These are phyloP conservation scores for Lucilia sericata DNA, from an alignment of 1,140 invertebrate species.

Conservation along the genomic window DNA sequence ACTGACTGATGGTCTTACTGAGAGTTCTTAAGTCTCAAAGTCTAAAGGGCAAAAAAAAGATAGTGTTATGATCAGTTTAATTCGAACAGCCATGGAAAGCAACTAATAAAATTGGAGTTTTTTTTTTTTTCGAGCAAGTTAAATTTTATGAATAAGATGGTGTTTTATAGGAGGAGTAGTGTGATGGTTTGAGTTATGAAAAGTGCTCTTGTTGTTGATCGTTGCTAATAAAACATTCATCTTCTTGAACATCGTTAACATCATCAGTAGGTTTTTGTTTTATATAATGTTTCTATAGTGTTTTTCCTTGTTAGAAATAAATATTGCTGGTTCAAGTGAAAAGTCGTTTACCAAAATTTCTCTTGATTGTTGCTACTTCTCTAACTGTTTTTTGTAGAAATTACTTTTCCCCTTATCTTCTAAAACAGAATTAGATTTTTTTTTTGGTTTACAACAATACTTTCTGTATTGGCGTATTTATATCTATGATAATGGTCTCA, in stretches of 20 bases:
- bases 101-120: not conserved
- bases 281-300: not conserved
- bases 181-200: not conserved
- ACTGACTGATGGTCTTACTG: too few species aligned
- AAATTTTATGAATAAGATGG: slow-evolving; percentile 1
- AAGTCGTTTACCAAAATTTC: too few species aligned
- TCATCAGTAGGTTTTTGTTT: too few species aligned
- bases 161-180: not conserved
- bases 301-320: too few species aligned
- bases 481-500: not conserved
- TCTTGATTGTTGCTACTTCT: too few species aligned
- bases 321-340: too few species aligned
- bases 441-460: not conserved
- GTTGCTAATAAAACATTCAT: not conserved
- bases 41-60: not conserved
- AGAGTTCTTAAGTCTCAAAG: not conserved
- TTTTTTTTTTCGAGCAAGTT: not conserved
- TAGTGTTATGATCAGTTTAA: slow-evolving; percentile 19
- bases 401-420: too few species aligned
- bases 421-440: too few species aligned
- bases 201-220: not conserved
- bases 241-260: not conserved
- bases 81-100: not conserved
- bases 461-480: not conserved
- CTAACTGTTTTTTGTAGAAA: too few species aligned